A percentile compares a stretch with the other conserved stretches of the same genome.
Evolutionary conservation across 2,113 vertebrate genomes (phyloP).

Genomic region (Vulpes ferrilata): DNA sequence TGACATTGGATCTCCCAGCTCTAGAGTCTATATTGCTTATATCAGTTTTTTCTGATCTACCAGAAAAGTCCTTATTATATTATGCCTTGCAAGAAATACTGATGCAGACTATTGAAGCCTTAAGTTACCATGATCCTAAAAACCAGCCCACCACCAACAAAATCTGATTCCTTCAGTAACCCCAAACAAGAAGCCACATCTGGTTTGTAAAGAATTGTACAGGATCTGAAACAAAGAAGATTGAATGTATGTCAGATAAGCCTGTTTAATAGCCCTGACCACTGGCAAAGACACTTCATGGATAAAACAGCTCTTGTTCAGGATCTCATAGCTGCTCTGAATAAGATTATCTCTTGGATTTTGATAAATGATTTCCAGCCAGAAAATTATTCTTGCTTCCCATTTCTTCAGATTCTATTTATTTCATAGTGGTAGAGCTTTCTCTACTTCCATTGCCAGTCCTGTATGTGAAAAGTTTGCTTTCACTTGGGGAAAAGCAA

Average conservation of each 20-base stretch:
- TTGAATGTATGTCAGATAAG: not conserved
- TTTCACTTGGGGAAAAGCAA: not conserved
- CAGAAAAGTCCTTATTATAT: not conserved
- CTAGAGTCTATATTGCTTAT: not conserved
- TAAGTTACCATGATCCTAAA: not conserved
- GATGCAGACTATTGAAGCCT: not conserved
- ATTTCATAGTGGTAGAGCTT: not conserved
- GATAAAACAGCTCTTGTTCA: not conserved
- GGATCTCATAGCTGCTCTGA: not conserved
- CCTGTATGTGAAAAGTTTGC: not conserved
- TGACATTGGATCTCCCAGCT: not conserved
- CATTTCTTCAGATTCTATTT: not conserved
- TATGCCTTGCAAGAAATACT: not conserved
- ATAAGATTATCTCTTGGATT: not conserved
- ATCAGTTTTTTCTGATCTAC: not conserved
- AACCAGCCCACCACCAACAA: not conserved
- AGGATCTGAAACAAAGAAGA: not conserved
- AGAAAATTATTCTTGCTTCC: not conserved
- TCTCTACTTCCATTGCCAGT: not conserved
- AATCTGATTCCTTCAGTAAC: not conserved
- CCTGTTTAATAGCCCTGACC: not conserved
- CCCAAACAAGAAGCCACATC: not conserved
- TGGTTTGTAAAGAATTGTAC: not conserved
- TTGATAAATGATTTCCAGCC: not conserved
- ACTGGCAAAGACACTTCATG: not conserved